Conservation (phyloP, 2,888 invertebrate species). For the Agriopis leucophaearia region DNA sequence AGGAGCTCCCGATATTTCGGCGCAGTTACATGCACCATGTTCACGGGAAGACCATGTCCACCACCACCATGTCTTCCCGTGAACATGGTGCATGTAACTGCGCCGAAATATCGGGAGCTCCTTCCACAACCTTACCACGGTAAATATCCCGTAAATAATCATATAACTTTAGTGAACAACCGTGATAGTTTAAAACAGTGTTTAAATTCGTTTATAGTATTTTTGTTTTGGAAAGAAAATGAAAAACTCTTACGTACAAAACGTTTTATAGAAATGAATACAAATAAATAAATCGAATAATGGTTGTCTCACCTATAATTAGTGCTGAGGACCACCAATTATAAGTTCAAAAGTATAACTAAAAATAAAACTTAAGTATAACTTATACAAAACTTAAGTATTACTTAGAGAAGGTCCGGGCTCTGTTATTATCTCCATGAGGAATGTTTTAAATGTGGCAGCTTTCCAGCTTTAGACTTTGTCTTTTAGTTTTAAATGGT, state of each 20-base stretch:
- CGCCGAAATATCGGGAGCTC: no score
- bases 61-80: no score
- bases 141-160: no score
- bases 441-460: slow-evolving; percentile 65
- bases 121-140: no score
- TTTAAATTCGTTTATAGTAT: no score
- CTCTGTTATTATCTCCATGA: slow-evolving; percentile 66
- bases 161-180: no score
- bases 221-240: not conserved
- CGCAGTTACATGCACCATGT: no score
- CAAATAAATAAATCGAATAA: slow-evolving; percentile 33
- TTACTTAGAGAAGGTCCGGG: slow-evolving; percentile 59
- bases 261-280: not conserved
- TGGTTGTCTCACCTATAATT: slow-evolving; percentile 66
- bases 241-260: not conserved
- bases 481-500: slow-evolving; percentile 53
- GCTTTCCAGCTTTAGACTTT: slow-evolving; percentile 51
- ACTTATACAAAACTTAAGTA: slow-evolving; percentile 60
- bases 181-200: no score
- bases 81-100: no score
- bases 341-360: slow-evolving; percentile 45
- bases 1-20: no score
- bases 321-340: slow-evolving; percentile 67
- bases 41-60: no score
- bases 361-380: slow-evolving; percentile 61